Conservation (phyloP, 2,113 vertebrate genomes). For the Rhabdomys dilectus region DNA sequence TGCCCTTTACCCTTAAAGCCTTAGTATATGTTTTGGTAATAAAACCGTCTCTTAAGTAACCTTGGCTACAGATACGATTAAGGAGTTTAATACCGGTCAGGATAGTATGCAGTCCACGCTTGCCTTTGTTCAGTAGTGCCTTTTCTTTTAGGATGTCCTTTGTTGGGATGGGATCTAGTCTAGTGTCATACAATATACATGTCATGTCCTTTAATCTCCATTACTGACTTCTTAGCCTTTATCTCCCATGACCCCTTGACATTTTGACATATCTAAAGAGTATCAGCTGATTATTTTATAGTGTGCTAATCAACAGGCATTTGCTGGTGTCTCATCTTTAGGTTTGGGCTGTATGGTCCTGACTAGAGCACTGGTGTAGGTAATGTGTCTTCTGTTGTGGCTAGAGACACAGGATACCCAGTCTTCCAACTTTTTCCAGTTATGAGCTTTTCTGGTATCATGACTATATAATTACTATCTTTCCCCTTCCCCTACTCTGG, state of each 20-base stretch:
- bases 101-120: neutral
- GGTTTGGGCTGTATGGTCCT: neutral
- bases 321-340: neutral
- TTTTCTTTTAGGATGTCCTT: neutral
- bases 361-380: neutral
- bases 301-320: neutral
- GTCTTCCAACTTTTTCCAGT: neutral
- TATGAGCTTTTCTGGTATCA: neutral
- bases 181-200: neutral
- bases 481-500: neutral
- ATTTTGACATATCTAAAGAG: neutral
- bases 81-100: neutral
- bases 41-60: neutral
- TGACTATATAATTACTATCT: neutral
- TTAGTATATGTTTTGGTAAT: constrained; percentile 34
- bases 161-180: neutral
- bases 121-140: neutral
- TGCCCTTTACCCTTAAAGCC: constrained; percentile 4
- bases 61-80: neutral
- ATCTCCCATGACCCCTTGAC: neutral
- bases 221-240: constrained; percentile 38
- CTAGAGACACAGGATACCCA: neutral
- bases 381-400: neutral
- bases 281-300: neutral
- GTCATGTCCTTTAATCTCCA: neutral